Conservation (phyloP, 2,797 vertebrate genomes). For the Xerus rutilus region DNA sequence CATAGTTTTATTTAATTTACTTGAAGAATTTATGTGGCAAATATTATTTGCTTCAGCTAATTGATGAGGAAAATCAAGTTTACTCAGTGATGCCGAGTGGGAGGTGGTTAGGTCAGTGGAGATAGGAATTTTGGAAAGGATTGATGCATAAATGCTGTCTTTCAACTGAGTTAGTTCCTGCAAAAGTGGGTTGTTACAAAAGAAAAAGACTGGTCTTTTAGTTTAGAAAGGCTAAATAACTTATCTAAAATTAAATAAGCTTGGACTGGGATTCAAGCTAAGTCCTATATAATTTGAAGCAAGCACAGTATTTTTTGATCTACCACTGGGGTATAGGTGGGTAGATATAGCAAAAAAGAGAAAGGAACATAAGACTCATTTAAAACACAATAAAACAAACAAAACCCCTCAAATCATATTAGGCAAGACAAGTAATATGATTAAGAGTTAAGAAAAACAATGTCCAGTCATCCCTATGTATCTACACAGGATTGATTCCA, state of each 20-base stretch:
- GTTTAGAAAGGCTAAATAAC: not conserved
- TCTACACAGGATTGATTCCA: not conserved
- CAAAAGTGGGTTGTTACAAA: no score
- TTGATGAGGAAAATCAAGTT: not conserved
- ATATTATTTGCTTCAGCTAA: not conserved
- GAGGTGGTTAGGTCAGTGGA: no score
- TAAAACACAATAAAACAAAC: not conserved
- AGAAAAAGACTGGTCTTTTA: no score
- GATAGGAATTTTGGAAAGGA: no score
- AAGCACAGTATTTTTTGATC: not conserved
- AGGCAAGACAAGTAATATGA: not conserved
- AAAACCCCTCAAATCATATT: not conserved
- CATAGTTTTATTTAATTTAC: slow-evolving; percentile 7
- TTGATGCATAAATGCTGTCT: no score
- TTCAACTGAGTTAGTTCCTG: no score
- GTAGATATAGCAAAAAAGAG: not conserved
- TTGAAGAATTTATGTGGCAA: not conserved
- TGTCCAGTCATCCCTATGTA: not conserved
- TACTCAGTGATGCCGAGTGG: no score
- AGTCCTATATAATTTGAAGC: not conserved
- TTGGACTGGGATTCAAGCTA: not conserved
- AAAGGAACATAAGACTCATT: not conserved
- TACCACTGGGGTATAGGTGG: not conserved
- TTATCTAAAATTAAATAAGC: not conserved
- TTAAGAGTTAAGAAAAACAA: not conserved